These are phyloP conservation scores for Chionomys nivalis DNA, from an alignment of 2,113 vertebrate genomes.

Conservation along the genomic window DNA sequence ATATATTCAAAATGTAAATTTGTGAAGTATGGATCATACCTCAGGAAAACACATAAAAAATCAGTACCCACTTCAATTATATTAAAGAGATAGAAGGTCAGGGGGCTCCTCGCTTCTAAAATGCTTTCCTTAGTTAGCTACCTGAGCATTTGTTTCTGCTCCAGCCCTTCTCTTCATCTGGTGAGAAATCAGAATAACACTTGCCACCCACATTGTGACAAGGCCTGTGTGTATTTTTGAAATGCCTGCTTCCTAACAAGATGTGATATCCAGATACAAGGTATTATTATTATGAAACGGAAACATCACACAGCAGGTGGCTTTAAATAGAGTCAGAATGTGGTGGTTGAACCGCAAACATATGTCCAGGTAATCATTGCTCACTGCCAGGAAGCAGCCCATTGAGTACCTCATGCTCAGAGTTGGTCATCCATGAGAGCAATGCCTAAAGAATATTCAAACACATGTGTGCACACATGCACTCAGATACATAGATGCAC, in stretches of 20 bases:
- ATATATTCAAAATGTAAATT: neutral
- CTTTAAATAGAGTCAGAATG: slow-evolving; percentile 53
- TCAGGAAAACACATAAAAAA: slow-evolving; percentile 14
- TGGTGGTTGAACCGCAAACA: neutral
- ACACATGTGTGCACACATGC: neutral
- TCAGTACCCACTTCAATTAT: neutral
- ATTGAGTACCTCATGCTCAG: neutral
- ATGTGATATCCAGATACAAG: slow-evolving; percentile 32
- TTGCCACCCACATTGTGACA: slow-evolving; percentile 34
- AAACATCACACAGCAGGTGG: neutral
- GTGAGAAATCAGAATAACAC: neutral
- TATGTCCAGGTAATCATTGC: neutral
- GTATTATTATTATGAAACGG: neutral
- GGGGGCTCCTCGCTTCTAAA: neutral
- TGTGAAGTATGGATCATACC: neutral
- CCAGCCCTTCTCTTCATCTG: neutral
- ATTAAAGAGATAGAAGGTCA: neutral
- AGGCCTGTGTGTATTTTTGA: slow-evolving; percentile 43
- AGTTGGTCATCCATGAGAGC: neutral
- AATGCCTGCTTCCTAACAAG: slow-evolving; percentile 52
- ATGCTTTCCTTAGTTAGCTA: neutral
- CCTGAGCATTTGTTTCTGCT: neutral
- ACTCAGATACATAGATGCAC: neutral
- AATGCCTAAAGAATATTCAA: neutral
- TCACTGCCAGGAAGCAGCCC: neutral